These are phyloP conservation scores for Ciconia maguari DNA, from an alignment of 2,113 vertebrate species.

Conservation along the genomic window DNA sequence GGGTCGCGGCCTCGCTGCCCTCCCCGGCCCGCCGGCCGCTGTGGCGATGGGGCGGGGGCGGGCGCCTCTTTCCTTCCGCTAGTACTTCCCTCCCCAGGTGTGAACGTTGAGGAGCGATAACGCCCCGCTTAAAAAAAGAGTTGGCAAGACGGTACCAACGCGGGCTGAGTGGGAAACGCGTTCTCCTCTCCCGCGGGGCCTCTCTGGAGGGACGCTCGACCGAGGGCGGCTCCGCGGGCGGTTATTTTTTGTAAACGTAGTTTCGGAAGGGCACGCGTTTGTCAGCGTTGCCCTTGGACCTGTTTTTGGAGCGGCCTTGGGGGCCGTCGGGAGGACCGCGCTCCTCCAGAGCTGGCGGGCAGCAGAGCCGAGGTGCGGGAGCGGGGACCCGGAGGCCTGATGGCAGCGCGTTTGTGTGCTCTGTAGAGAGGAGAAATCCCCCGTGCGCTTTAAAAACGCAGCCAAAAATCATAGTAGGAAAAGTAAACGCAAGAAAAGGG, in stretches of 20 bases:
- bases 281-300: not conserved
- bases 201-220: not conserved
- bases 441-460: not conserved
- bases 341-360: not conserved
- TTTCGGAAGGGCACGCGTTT: not conserved
- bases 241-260: fast-evolving
- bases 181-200: fast-evolving
- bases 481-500: not conserved
- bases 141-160: not conserved
- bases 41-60: not conserved
- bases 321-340: too few relatives aligned
- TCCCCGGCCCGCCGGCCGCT: too few relatives aligned
- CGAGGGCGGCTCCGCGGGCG: not conserved
- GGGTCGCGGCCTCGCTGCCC: not conserved
- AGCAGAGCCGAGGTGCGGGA: not conserved
- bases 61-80: too few relatives aligned
- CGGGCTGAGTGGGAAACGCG: fast-evolving
- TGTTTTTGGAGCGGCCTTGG: not conserved
- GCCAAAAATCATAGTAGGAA: not conserved
- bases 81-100: not conserved
- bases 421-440: not conserved
- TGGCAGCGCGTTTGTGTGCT: not conserved
- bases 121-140: too few relatives aligned
- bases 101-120: not conserved
- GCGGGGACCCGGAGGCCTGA: not conserved